Percentiles rank a stretch among this genome's conserved stretches.
These are phyloP conservation scores for Atractosteus spatula DNA, from an alignment of 2,113 vertebrate genomes.

Conservation along the genomic window DNA sequence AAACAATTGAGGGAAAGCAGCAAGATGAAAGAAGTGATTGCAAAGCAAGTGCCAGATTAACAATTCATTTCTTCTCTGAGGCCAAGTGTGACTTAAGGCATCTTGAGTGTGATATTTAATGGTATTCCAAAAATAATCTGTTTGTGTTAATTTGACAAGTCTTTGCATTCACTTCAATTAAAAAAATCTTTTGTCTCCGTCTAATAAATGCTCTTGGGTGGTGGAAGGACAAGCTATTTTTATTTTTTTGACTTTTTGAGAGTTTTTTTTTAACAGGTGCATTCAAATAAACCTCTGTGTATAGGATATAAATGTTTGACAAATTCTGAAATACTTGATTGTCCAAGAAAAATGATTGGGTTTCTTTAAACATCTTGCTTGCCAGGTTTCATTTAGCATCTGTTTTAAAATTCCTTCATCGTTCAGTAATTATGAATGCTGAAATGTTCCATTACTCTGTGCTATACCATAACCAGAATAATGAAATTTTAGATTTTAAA, in stretches of 20 bases:
- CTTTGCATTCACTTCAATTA: slow-evolving; percentile 15
- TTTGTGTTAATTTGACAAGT: slow-evolving; percentile 21
- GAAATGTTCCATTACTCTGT: slow-evolving; percentile 16
- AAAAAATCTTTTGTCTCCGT: slow-evolving; percentile 16
- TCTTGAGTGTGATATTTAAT: slow-evolving; percentile 17
- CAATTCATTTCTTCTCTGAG: slow-evolving; percentile 9
- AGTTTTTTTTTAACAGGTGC: not conserved
- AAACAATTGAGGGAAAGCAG: slow-evolving; percentile 24
- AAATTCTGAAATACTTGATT: not conserved
- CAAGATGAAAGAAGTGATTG: slow-evolving; percentile 27
- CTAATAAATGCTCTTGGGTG: slow-evolving; percentile 19
- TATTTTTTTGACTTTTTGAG: not conserved
- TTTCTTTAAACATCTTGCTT: slow-evolving; percentile 21
- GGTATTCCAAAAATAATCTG: slow-evolving; percentile 25
- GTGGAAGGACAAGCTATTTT: not conserved
- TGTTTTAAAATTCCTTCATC: no score
- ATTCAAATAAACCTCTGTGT: slow-evolving; percentile 1
- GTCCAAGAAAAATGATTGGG: slow-evolving; percentile 9
- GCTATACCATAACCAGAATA: not conserved
- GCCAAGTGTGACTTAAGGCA: slow-evolving; percentile 8
- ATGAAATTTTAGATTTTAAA: slow-evolving; percentile 9
- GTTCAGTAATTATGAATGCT: slow-evolving; percentile 11
- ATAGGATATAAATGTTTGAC: not conserved
- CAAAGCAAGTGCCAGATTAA: slow-evolving; percentile 28
- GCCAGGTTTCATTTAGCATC: slow-evolving; percentile 1